Conservation (phyloP, 2,113 vertebrate genomes). For the Apteryx owenii region DNA sequence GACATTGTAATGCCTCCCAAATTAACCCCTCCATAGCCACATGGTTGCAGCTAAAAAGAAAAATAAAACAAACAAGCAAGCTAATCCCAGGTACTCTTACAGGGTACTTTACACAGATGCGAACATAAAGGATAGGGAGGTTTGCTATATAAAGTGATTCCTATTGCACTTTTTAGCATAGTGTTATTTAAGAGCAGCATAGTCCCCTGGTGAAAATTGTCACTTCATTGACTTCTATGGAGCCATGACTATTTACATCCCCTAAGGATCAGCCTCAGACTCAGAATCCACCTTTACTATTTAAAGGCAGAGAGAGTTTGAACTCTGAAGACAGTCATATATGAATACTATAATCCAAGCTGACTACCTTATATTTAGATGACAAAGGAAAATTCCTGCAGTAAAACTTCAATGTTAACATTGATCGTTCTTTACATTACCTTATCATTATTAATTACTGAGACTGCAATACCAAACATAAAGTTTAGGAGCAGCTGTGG, state of each 20-base stretch:
- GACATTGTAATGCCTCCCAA: not conserved
- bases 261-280: not conserved
- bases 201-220: not conserved
- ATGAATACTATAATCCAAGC: not conserved
- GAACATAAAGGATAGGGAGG: not conserved
- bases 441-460: not conserved
- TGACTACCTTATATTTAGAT: not conserved
- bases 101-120: not conserved
- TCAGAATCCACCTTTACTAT: not conserved
- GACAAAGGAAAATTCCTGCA: not conserved
- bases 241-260: not conserved
- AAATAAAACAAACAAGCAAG: not conserved
- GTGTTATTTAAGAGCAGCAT: not conserved
- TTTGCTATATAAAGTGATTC: not conserved
- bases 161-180: not conserved
- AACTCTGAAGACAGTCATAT: not conserved
- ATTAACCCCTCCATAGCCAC: slow-evolving; percentile 38
- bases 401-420: not conserved
- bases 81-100: not conserved
- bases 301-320: not conserved
- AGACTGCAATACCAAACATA: not conserved
- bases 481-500: not conserved
- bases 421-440: not conserved
- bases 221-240: not conserved
- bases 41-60: not conserved